Conservation (phyloP, 2,888 invertebrate species). For the Drosophila kuntzei region DNA sequence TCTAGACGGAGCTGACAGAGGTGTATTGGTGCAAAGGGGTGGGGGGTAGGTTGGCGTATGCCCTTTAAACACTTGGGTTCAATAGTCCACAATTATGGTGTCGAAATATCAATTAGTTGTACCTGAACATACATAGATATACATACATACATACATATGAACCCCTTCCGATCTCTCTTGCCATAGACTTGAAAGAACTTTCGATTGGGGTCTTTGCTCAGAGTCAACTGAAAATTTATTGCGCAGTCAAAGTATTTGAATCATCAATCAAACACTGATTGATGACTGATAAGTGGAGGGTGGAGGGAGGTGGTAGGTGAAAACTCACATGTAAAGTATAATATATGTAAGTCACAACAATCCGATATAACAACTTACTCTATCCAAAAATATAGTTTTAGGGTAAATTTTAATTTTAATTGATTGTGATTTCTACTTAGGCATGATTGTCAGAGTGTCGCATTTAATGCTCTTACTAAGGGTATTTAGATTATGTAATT, state of each 20-base stretch:
- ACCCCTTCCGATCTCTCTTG: too few species aligned
- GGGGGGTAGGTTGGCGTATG: background rate
- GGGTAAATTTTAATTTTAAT: background rate
- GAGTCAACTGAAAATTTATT: slow-evolving; percentile 59
- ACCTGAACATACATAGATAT: too few species aligned
- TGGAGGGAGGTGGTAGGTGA: too few species aligned
- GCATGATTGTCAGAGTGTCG: background rate
- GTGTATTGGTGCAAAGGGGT: background rate
- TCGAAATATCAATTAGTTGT: slow-evolving; percentile 41
- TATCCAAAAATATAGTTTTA: background rate
- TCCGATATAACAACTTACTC: background rate
- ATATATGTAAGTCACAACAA: background rate
- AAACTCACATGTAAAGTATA: background rate
- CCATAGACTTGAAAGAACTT: background rate
- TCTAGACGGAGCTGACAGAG: background rate
- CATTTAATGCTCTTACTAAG: background rate
- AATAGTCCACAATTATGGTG: slow-evolving; percentile 24
- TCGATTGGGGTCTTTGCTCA: slow-evolving; percentile 32
- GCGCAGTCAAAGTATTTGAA: slow-evolving; percentile 46
- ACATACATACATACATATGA: too few species aligned
- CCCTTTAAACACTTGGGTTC: slow-evolving; percentile 8
- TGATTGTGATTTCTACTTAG: background rate
- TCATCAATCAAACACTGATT: slow-evolving; percentile 42
- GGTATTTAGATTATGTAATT: slow-evolving; percentile 4
- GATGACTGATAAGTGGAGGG: background rate